Percentiles rank a stretch among this genome's conserved stretches.
Conservation (phyloP, 2,888 invertebrate genomes). For the Acanthosepion esculentum region DNA sequence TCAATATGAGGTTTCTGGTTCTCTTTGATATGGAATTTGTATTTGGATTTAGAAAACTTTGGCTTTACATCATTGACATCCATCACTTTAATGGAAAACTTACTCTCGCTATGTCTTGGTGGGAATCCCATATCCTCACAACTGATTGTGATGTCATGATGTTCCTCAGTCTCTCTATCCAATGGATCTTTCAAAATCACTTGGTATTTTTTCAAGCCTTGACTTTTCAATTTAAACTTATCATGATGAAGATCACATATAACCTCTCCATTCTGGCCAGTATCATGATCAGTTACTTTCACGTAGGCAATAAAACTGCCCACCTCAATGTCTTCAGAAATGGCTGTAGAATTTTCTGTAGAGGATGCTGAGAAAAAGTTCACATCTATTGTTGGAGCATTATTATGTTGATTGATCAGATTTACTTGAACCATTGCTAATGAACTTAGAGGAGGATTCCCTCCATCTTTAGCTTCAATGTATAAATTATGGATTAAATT, state of each 20-base stretch:
- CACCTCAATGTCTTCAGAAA: background rate
- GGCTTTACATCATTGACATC: conserved; percentile 11
- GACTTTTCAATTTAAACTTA: conserved; percentile 8
- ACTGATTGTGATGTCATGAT: conserved; percentile 15
- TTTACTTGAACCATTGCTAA: background rate
- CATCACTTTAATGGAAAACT: background rate
- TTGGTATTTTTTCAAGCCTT: background rate
- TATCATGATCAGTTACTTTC: background rate
- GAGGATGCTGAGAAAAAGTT: background rate
- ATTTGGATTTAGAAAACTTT: background rate
- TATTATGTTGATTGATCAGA: background rate
- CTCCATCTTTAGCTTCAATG: background rate
- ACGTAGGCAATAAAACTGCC: background rate
- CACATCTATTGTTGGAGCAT: background rate
- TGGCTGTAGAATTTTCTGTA: background rate
- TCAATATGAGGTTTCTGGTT: background rate
- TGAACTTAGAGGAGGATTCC: background rate
- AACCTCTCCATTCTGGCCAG: conserved; percentile 1
- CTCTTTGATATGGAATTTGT: background rate
- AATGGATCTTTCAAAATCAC: background rate
- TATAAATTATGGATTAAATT: background rate
- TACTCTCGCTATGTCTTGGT: conserved; percentile 6
- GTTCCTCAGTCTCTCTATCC: background rate
- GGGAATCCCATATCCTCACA: conserved; percentile 33
- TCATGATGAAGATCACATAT: conserved; percentile 4